Evolutionary conservation across 2,113 vertebrate species (phyloP).

Genomic region (Myotis brandtii): DNA sequence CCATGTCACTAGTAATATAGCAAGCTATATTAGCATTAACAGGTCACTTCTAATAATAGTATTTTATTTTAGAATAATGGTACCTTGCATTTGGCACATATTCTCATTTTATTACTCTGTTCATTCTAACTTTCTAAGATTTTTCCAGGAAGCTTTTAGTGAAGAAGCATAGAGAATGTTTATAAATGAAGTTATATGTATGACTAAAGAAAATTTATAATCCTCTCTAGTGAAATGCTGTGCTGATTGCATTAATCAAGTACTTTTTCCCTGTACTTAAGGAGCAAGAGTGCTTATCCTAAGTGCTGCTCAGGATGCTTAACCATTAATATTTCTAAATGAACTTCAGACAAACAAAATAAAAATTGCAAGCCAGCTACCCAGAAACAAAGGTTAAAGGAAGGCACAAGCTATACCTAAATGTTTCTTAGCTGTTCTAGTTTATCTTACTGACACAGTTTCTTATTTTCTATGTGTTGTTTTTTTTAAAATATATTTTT

Average conservation of each 20-base stretch:
- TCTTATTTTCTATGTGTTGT: constrained; percentile 17
- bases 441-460: constrained; percentile 42
- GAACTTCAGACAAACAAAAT: constrained; percentile 43
- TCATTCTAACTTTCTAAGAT: constrained; percentile 28
- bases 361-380: constrained; percentile 58
- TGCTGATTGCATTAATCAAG: constrained; percentile 79
- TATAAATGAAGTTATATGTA: constrained; percentile 77
- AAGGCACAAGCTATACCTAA: constrained; percentile 43
- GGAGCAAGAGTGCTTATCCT: constrained; percentile 72
- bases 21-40: constrained; percentile 67
- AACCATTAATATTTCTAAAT: constrained; percentile 69
- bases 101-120: constrained; percentile 32
- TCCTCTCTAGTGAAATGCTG: constrained; percentile 76
- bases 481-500: too few species aligned
- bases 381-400: constrained; percentile 33
- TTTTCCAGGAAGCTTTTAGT: constrained; percentile 37
- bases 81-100: constrained; percentile 34
- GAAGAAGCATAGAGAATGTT: constrained; percentile 52
- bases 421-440: constrained; percentile 54
- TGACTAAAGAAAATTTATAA: constrained; percentile 71
- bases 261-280: constrained; percentile 62
- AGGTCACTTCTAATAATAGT: constrained; percentile 80
- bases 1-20: constrained; percentile 48
- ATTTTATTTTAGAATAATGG: constrained; percentile 81
- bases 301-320: constrained; percentile 64